Evolutionary conservation across 2,113 vertebrate genomes (phyloP).

Genomic region (Phocoena phocoena): DNA sequence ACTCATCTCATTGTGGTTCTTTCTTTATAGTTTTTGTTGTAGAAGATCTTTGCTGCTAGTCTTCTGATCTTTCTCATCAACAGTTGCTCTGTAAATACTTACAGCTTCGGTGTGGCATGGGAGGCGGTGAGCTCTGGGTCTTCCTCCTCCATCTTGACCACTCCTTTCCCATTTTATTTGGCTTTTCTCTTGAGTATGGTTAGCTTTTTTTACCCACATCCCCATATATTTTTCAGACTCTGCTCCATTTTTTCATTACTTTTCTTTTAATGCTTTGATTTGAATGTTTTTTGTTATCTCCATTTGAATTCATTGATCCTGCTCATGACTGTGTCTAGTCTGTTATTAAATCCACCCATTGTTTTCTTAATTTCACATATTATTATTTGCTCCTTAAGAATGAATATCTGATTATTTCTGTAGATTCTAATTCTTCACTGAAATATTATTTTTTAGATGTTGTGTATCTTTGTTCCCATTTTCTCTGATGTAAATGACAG

Average conservation of each 20-base stretch:
- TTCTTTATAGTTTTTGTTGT: background rate
- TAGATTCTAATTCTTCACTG: background rate
- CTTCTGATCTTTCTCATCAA: background rate
- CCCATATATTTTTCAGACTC: background rate
- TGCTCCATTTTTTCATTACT: background rate
- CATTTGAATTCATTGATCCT: background rate
- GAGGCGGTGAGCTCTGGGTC: background rate
- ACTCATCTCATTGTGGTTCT: background rate
- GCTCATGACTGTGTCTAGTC: background rate
- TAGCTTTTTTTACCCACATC: background rate
- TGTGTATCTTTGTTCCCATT: background rate
- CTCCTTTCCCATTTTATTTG: background rate
- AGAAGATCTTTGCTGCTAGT: background rate
- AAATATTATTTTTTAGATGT: background rate
- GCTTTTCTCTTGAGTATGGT: background rate
- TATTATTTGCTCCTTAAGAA: background rate
- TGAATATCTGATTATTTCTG: background rate
- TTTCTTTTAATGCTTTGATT: background rate
- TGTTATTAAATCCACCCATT: background rate
- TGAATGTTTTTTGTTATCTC: background rate
- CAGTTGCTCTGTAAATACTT: background rate
- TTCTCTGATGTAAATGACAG: background rate
- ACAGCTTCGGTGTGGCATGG: background rate
- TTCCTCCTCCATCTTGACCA: background rate
- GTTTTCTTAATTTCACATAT: background rate